These are phyloP conservation scores for Illadopsis cleaveri DNA, from an alignment of 2,113 vertebrate species.

Conservation along the genomic window DNA sequence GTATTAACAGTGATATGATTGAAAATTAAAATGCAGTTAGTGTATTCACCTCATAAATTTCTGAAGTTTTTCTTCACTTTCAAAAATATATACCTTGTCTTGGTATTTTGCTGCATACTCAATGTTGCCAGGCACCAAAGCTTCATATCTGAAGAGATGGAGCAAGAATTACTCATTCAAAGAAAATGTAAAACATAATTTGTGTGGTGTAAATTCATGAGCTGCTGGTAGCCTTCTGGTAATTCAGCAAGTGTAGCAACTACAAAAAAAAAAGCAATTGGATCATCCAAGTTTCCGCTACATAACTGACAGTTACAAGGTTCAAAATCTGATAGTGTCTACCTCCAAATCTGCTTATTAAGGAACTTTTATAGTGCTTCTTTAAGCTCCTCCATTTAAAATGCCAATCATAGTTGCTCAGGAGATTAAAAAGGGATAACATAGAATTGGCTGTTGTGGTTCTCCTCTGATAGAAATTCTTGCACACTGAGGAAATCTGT, in stretches of 20 bases:
- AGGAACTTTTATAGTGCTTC: neutral
- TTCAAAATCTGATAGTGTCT: neutral
- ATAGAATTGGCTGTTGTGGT: neutral
- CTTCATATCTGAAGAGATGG: constrained; percentile 83
- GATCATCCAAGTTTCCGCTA: neutral
- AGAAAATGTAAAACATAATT: neutral
- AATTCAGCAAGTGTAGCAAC: neutral
- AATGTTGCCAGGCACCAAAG: constrained; percentile 82
- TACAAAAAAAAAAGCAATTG: neutral
- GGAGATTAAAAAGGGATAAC: neutral
- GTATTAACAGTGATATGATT: neutral
- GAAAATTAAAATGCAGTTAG: neutral
- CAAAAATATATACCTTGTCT: constrained; percentile 84
- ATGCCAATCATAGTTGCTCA: neutral
- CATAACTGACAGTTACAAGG: neutral
- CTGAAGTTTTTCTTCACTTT: constrained; percentile 83
- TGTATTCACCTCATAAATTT: constrained; percentile 87
- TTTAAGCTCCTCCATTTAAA: neutral
- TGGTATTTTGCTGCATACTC: constrained; percentile 85
- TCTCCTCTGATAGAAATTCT: neutral
- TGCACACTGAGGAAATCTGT: neutral
- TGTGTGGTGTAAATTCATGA: neutral
- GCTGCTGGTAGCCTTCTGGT: neutral
- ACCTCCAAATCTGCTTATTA: neutral
- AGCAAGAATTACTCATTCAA: neutral